Evolutionary conservation across 2,888 invertebrate species (phyloP), one percentile per base, ranked within the genome.

Genomic region (Nemurella pictetii): DNA sequence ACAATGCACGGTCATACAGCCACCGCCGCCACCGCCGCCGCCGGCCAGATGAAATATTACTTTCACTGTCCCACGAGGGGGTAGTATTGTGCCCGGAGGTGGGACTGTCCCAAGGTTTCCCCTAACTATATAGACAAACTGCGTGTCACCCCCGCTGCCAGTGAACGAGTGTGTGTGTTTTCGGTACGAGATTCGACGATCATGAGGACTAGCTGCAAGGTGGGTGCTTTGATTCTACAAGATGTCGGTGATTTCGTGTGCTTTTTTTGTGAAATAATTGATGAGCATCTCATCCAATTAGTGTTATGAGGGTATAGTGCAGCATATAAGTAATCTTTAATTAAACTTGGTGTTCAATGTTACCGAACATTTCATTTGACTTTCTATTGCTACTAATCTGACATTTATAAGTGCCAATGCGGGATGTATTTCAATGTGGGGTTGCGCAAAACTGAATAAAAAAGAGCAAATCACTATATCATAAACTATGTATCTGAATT

Each of bases 21-120:
- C 35, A 15, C 1, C 55, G 28, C 30, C 9, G 82, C 7, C 27
- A 27, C 55, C 72, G 15, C 28, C 72, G 82, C 73, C 55, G 80
- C 1, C 1, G 20, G 55, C 20, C 55, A 55, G 55, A 20, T 55
- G 55, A 55, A 55, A 55, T 55, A 55, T 55, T 80, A 86, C 86
- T 86, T 86, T 86, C 86, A 84, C 86, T 86, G 83, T 86, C 86
- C 32, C 86, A 86, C 86, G 86, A 80, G 82, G 77, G 30, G 30
- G 20, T 27, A 32, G 80, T 20, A n/a, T n/a, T 28, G 1, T 7
- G 78, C 4, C 29, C 28, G 15, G 82, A 12, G 72, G 82, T 36
- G 82, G 82, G 82, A 30, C 28, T 55, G 82, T 26, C 80, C 82
- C 82, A 82, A 82, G 82, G 82, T 82, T 82, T 82, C 82, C 82